These are phyloP conservation scores for Pyrgus malvae DNA, from an alignment of 2,888 invertebrate genomes.

Conservation along the genomic window DNA sequence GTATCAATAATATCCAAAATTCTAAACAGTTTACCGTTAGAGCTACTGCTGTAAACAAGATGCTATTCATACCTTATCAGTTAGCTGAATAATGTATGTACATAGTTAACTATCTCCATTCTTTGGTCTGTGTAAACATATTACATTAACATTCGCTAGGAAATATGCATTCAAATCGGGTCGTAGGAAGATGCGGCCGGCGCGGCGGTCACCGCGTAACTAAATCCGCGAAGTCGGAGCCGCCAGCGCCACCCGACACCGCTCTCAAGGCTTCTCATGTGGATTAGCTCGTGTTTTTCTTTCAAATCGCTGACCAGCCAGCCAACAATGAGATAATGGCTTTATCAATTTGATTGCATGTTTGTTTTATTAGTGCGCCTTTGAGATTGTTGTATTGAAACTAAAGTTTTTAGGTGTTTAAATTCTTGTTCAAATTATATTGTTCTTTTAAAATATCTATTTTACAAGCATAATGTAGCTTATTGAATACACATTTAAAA, in stretches of 20 bases:
- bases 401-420: background rate
- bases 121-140: background rate
- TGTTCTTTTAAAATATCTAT: too few relatives aligned
- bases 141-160: conserved; percentile 1
- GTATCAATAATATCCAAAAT: too few relatives aligned
- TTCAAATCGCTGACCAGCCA: conserved; percentile 49
- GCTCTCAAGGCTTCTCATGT: conserved; percentile 72
- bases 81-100: too few relatives aligned
- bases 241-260: conserved; percentile 54
- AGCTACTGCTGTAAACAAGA: too few relatives aligned
- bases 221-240: conserved; percentile 48
- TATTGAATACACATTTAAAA: too few relatives aligned
- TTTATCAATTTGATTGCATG: conserved; percentile 35
- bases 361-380: conserved; percentile 19
- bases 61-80: too few relatives aligned
- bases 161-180: conserved; percentile 29
- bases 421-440: too few relatives aligned
- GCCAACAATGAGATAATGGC: conserved; percentile 38
- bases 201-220: conserved; percentile 66
- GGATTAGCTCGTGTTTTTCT: conserved; percentile 64
- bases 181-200: conserved; percentile 51
- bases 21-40: too few relatives aligned
- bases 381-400: conserved; percentile 7
- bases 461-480: too few relatives aligned
- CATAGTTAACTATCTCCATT: too few relatives aligned